Evolutionary conservation across 2,113 vertebrate species (phyloP), one percentile per base, ranked within the genome.

Genomic region (Cardinalis cardinalis): DNA sequence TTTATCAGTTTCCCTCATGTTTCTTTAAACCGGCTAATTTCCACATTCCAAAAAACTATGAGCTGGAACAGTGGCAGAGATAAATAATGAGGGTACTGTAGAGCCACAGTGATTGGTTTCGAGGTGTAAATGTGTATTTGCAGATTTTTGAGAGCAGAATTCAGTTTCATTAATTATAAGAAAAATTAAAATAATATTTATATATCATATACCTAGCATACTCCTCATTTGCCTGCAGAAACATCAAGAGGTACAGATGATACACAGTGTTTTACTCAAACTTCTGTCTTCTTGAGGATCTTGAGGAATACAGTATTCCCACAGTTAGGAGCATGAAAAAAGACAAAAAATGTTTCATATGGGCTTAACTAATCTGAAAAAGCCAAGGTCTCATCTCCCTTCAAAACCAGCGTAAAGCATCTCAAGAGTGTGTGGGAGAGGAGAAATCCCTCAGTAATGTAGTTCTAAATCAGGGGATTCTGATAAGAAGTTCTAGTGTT

Each of bases 321-420:
- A 73, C 19, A 69, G 14, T 2, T 34, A 13, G 9, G n/a, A 72
- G n/a, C 6, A 34, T 32, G 7, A 8, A 21, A 24, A n/a, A 31
- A 23, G 12, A 38, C 28, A 43, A 65, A 44, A 44, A 23, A 4
- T 0, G 0, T 8, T 82, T 72, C 3, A 11, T 44, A 38, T 6
- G 5, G 12, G 4, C 6, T 84, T 73, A 63, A 63, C 5, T 53
- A 58, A 84, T 56, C 28, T 56, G 25, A 26, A 74, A 90, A 73
- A 63, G 3, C 3, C 28, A 71, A 73, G 19, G 43, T 80, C n/a
- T 61, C 6, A 14, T 52, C 29, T 87, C 40, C 14, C 10, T 74
- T 92, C 40, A 78, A 69, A 88, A 70, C 12, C 11, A 55, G 43
- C 5, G 5, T 28, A 68, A 78, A 71, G 1, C 34, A 68, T n/a